Evolutionary conservation across 92 coral and sea anemone genomes (phyloP).

Genomic region (Anthopleura xanthogrammica): DNA sequence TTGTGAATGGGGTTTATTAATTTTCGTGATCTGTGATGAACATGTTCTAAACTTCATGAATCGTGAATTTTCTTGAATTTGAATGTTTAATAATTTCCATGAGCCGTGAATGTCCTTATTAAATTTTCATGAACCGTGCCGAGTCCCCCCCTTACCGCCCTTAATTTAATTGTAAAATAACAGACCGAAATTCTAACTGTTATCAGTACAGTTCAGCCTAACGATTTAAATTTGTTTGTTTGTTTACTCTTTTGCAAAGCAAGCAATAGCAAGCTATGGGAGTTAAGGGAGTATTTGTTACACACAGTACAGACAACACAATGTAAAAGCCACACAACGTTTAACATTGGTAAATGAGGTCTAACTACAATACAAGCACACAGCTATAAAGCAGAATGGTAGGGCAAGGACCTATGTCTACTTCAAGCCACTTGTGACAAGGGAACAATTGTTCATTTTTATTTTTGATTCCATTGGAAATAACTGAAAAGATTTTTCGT

Average conservation of each 20-base stretch:
- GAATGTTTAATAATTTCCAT: too few relatives aligned
- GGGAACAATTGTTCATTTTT: background rate
- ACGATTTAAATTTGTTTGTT: background rate
- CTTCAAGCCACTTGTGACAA: background rate
- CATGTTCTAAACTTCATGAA: too few relatives aligned
- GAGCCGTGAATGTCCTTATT: too few relatives aligned
- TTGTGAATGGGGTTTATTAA: too few relatives aligned
- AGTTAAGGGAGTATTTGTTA: background rate
- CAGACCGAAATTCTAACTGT: background rate
- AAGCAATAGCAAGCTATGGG: slow-evolving; percentile 32
- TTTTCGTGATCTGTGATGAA: too few relatives aligned
- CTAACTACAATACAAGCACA: slow-evolving; percentile 4
- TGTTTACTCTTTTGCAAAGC: slow-evolving; percentile 16
- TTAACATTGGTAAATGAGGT: background rate
- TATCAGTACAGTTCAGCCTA: background rate
- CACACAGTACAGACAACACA: slow-evolving; percentile 8
- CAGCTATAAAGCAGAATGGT: slow-evolving; percentile 2
- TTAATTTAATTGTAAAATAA: too few relatives aligned
- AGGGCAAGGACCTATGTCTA: background rate
- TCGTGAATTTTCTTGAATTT: too few relatives aligned
- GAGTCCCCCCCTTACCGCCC: too few relatives aligned
- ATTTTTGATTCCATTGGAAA: too few relatives aligned
- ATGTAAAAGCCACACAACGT: background rate
- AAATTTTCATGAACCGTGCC: too few relatives aligned
- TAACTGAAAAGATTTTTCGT: too few relatives aligned